A percentile compares a stretch with the other conserved stretches of the same genome.
phyloP scores from a whole-genome alignment of 2,797 vertebrate genomes.

The Basileuterus tristriatus region DNA sequence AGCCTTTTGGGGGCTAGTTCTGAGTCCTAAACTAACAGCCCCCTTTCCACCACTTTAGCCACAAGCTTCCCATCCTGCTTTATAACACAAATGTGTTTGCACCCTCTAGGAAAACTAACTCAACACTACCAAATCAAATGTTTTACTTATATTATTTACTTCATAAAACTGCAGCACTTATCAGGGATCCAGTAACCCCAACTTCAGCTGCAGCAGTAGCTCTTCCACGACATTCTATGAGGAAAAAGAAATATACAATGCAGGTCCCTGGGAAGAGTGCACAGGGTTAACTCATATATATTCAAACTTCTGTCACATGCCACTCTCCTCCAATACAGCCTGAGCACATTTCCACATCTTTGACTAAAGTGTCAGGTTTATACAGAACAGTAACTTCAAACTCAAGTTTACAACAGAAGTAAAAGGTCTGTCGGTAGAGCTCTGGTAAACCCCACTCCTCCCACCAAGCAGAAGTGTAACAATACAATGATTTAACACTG shows the following conservation, averaged over 20 bases:
- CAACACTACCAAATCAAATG: not conserved
- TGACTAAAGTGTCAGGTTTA: not conserved
- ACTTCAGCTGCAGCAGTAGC: not conserved
- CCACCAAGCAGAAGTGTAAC: not conserved
- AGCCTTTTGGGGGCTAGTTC: not conserved
- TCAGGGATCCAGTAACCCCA: not conserved
- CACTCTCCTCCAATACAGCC: not conserved
- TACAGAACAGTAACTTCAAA: not conserved
- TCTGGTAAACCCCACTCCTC: not conserved
- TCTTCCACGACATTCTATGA: not conserved
- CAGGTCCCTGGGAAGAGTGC: accelerated
- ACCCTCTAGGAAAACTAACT: not conserved
- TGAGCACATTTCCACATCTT: not conserved
- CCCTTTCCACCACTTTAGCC: not conserved
- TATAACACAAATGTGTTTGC: not conserved
- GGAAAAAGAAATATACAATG: not conserved
- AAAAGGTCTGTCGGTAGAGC: accelerated
- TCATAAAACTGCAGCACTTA: not conserved
- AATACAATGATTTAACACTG: not conserved
- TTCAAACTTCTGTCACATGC: not conserved
- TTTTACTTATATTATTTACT: not conserved
- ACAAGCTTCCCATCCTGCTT: not conserved
- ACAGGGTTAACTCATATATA: not conserved
- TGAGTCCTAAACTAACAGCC: not conserved
- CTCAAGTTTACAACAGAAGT: not conserved